phyloP scores from a whole-genome alignment of 2,113 vertebrate species.

The Zeus faber region DNA sequence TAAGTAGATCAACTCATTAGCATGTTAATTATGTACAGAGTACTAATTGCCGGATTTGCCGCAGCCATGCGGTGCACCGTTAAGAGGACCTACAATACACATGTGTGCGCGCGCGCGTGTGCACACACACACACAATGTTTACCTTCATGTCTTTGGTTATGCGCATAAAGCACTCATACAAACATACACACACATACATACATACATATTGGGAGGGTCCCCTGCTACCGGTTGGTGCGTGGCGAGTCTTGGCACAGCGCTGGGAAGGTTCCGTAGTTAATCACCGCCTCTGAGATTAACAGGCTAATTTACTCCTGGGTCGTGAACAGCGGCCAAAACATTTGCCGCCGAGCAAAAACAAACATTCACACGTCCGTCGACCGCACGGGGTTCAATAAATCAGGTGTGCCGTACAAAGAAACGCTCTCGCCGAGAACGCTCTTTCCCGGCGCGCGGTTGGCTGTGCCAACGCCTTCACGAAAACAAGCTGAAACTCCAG shows the following conservation, averaged over 20 bases:
- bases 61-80: slow-evolving; percentile 45
- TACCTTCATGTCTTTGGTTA: slow-evolving; percentile 35
- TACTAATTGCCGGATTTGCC: slow-evolving; percentile 78
- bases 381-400: too few species aligned
- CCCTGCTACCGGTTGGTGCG: slow-evolving; percentile 62
- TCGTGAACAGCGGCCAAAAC: too few species aligned
- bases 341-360: too few species aligned
- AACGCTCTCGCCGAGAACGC: too few species aligned
- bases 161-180: slow-evolving; percentile 35
- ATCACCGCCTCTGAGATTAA: slow-evolving; percentile 75
- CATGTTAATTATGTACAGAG: slow-evolving; percentile 80
- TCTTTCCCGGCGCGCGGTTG: too few species aligned
- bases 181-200: slow-evolving; percentile 12
- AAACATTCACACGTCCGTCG: too few species aligned
- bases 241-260: slow-evolving; percentile 56
- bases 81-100: slow-evolving; percentile 34
- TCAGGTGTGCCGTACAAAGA: too few species aligned
- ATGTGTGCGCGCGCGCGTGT: slow-evolving; percentile 15
- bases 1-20: slow-evolving; percentile 80
- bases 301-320: slow-evolving; percentile 71
- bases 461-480: too few species aligned
- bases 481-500: too few species aligned
- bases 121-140: slow-evolving; percentile 32
- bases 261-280: slow-evolving; percentile 62
- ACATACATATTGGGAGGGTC: slow-evolving; percentile 24